Base-by-base conservation (phyloP, 2,888 invertebrate species). In the Octonoba sinensis region DNA sequence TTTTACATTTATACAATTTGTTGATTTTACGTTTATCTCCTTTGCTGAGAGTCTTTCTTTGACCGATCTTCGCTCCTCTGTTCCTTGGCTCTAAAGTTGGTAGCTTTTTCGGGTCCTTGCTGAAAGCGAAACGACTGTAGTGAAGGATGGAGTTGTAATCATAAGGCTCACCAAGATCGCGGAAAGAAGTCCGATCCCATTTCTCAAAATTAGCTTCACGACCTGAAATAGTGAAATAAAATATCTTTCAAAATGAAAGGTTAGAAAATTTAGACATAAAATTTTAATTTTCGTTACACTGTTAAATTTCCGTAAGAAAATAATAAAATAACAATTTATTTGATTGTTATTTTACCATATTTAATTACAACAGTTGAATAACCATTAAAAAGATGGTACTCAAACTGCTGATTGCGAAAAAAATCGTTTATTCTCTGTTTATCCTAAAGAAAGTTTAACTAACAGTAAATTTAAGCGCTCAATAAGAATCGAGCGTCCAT, bases 161-260 rank as follows among this genome's bases (percentile, higher is more conserved):
- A 24, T 95, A 95, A 76, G 92, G 92, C 87, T 92, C 93, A 66
- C 88, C 88, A 36, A 89, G 88, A 3, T 89, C 88, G 69, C 89
- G 89, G 60, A 90, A 88, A 67, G 87, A 87, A 82, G 88, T 87
- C 36, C 86, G 81, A 3, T 87, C 87, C 71, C 90, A 89, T 85
- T 90, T 90, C 67, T 89, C 88, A 85, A 91, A 91, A 85, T 91
- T 91, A 51, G 88, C 86, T 86, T 89, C 87, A 85, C 89, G 89
- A 59, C 89, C 91, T 90, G 70, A 4, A 74, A 47, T 12, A 44
- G 36, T 86, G 56, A 84, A 81, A 71, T 22, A 56, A 0, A 27
- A 16, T 16, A 77, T 47, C 12, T 18, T 44, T 15, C 69, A 81
- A 65, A 18, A 20, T 0, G 46, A 11, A 47, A 15, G 15, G 11